Base-by-base conservation (phyloP, 2,113 vertebrate species). In the Sphyrna mokarran region DNA sequence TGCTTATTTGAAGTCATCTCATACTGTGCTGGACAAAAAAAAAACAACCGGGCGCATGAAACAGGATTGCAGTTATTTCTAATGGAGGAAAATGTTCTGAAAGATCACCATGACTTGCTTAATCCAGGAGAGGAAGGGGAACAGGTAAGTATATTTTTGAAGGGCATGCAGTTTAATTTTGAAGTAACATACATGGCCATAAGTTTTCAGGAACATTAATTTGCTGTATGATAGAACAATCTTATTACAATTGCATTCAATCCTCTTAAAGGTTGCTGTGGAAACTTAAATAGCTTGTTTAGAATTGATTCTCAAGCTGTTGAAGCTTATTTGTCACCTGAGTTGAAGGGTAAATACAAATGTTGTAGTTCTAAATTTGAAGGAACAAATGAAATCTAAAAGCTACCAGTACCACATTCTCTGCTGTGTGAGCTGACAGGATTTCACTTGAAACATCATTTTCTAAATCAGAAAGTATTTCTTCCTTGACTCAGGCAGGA, bases 121-220 rank as follows among this genome's bases (percentile, higher is more conserved):
- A 98, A 97, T 96, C 96, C 97, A 96, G 98, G 98, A 96, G 97
- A 98, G 95, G 98, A 98, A 90, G 97, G 98, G 95, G 98, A 98
- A 96, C 97, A 98, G 98, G 98, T 98, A 97, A 98, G 98, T 96
- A 66, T 11, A 48, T 33, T 66, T 20, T 93, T 66, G 14, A 11
- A 66, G 63, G n/a, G 61, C 20, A 66, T 91, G 58, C 33, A 37
- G 33, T 91, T 66, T 66, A 66, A 68, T 66, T 16, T 61, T 9
- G 33, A 93, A 33, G n/a, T 66, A 93, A 93, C 48, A 14, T 29
- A 58, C 58, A 23, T 37, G 61, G 10, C n/a, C 33, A 23, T 23
- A 63, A 18, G n/a, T 66, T 93, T 63, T n/a, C 58, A 63, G 29
- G 10, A 37, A 93, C 29, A 26, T 89, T 61, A 89, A 54, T 33